Percentiles rank a stretch among this genome's conserved stretches.
These are phyloP conservation scores for Cyprichromis sp. DNA, from an alignment of 2,113 vertebrate genomes.

Conservation along the genomic window DNA sequence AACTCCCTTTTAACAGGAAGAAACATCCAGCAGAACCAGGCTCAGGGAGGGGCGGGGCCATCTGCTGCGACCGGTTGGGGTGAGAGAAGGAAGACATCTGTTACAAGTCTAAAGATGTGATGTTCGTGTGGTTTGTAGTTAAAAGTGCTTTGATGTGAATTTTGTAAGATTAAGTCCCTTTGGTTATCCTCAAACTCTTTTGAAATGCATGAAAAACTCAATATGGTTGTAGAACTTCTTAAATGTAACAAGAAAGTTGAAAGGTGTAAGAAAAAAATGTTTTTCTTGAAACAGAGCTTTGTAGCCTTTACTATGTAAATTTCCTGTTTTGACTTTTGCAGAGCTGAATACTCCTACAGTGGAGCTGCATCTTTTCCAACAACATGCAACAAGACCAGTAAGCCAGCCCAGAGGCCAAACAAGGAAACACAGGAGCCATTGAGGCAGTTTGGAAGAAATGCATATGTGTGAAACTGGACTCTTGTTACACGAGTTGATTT, in stretches of 20 bases:
- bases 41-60: not conserved
- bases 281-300: not conserved
- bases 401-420: slow-evolving; percentile 34
- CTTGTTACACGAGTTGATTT: not conserved
- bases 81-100: not conserved
- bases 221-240: not conserved
- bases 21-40: not conserved
- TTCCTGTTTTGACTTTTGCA: not conserved
- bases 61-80: not conserved
- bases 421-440: slow-evolving; percentile 18
- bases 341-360: slow-evolving; percentile 71
- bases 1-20: not conserved
- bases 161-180: not conserved
- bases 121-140: not conserved
- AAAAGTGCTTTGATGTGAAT: not conserved
- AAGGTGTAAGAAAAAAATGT: not conserved
- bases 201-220: not conserved
- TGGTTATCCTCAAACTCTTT: not conserved
- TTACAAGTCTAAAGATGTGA: not conserved
- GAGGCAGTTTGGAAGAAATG: slow-evolving; percentile 68
- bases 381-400: slow-evolving; percentile 66
- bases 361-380: slow-evolving; percentile 72
- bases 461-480: slow-evolving; percentile 62
- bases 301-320: not conserved
- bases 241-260: not conserved